phyloP scores from a whole-genome alignment of 2,113 vertebrate genomes.

The Brachypodius melanocephalos region DNA sequence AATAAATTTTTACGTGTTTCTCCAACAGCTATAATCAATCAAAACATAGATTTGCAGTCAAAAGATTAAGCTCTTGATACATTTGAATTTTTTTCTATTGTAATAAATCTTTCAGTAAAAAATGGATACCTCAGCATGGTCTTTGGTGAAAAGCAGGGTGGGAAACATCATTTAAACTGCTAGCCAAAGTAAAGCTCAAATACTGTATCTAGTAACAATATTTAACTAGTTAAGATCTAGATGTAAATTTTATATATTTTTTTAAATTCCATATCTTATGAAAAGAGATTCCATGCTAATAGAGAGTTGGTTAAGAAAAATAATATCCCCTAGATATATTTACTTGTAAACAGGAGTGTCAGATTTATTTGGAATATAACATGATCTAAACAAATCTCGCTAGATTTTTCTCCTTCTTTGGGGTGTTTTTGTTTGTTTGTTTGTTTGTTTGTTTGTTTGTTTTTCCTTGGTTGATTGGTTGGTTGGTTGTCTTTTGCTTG shows the following conservation, averaged over 20 bases:
- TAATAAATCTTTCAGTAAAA: conserved; percentile 10
- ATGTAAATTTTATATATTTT: not conserved
- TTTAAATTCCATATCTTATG: not conserved
- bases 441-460: not conserved
- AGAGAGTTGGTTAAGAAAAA: not conserved
- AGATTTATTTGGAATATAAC: not conserved
- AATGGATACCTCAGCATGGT: not conserved
- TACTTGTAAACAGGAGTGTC: not conserved
- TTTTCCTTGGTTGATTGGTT: not conserved
- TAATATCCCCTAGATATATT: not conserved
- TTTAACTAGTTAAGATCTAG: not conserved
- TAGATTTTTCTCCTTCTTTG: not conserved
- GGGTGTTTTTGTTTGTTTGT: fast-evolving
- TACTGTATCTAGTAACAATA: not conserved
- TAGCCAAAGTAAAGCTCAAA: not conserved
- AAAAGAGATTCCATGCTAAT: not conserved
- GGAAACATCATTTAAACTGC: not conserved
- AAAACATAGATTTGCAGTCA: conserved; percentile 47
- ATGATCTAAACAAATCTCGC: not conserved
- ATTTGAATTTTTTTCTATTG: conserved; percentile 31
- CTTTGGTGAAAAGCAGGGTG: not conserved
- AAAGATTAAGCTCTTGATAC: conserved; percentile 35
- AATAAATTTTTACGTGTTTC: conserved; percentile 41
- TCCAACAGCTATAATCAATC: conserved; percentile 48
- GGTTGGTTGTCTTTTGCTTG: fast-evolving